Conservation (phyloP, 2,888 invertebrate genomes). For the Thymelicus lineola region DNA sequence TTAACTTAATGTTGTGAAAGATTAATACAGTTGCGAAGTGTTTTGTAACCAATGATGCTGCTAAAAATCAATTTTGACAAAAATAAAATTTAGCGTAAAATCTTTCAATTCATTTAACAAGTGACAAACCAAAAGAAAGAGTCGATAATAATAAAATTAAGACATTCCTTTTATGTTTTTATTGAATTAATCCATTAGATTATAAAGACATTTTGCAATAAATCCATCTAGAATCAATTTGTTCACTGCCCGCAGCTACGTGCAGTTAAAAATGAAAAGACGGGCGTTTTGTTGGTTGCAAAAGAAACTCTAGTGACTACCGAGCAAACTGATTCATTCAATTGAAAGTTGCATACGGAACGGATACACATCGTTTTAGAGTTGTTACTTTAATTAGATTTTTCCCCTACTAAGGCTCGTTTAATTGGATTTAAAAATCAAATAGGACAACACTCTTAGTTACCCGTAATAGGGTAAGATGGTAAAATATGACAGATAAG, state of each 20-base stretch:
- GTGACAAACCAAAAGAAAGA: neutral
- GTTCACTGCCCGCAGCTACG: conserved; percentile 38
- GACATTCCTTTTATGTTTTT: conserved; percentile 10
- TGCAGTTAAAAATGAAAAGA: conserved; percentile 30
- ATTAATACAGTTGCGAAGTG: neutral
- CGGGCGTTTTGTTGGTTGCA: neutral
- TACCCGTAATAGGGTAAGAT: no score
- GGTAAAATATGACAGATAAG: no score
- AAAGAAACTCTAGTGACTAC: conserved; percentile 28
- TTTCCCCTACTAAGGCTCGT: conserved; percentile 45
- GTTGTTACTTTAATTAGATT: conserved; percentile 51
- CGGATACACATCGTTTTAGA: conserved; percentile 52
- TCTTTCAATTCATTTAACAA: conserved; percentile 1
- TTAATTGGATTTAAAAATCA: no score
- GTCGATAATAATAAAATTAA: conserved; percentile 1
- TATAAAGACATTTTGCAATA: conserved; percentile 27
- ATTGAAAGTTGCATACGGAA: conserved; percentile 57
- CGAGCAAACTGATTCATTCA: conserved; percentile 47
- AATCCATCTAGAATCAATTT: conserved; percentile 23
- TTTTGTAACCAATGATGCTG: neutral
- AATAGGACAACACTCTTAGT: no score
- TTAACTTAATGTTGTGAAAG: neutral
- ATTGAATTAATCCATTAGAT: conserved; percentile 21
- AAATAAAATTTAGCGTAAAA: neutral
- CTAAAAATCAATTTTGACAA: conserved; percentile 1